These are phyloP conservation scores for Amphimedon queenslandica DNA, from an alignment of 37 sponge, comb jelly and placozoan genomes.

Conservation along the genomic window DNA sequence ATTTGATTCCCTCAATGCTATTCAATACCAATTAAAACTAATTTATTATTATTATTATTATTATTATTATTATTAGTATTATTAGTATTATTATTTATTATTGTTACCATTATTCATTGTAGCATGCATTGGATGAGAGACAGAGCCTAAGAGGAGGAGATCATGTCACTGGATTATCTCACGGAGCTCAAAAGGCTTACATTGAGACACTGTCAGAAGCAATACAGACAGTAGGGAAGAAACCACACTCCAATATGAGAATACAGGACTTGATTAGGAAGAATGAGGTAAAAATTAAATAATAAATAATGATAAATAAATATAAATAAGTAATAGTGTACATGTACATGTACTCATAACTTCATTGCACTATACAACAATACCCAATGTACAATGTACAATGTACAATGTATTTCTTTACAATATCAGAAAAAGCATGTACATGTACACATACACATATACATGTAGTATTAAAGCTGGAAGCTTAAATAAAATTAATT, in stretches of 20 bases:
- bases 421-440: neutral
- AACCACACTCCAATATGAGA: slow-evolving; percentile 33
- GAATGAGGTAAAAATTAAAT: slow-evolving; percentile 63
- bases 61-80: no score
- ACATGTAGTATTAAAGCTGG: neutral
- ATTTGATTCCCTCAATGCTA: no score
- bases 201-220: slow-evolving; percentile 67
- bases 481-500: neutral
- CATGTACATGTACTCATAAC: neutral
- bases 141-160: no score
- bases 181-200: slow-evolving; percentile 72
- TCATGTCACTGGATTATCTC: slow-evolving; percentile 24
- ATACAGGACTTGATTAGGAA: slow-evolving; percentile 77
- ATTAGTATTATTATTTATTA: no score
- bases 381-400: neutral
- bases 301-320: neutral
- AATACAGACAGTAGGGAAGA: slow-evolving; percentile 23
- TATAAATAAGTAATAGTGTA: neutral
- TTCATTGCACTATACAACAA: neutral
- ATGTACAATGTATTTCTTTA: neutral
- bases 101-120: neutral
- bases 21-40: no score
- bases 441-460: neutral
- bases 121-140: slow-evolving; percentile 86
- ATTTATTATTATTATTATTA: neutral